These are phyloP conservation scores for Rhombomys opimus DNA, from an alignment of 2,113 vertebrate species.

Conservation along the genomic window DNA sequence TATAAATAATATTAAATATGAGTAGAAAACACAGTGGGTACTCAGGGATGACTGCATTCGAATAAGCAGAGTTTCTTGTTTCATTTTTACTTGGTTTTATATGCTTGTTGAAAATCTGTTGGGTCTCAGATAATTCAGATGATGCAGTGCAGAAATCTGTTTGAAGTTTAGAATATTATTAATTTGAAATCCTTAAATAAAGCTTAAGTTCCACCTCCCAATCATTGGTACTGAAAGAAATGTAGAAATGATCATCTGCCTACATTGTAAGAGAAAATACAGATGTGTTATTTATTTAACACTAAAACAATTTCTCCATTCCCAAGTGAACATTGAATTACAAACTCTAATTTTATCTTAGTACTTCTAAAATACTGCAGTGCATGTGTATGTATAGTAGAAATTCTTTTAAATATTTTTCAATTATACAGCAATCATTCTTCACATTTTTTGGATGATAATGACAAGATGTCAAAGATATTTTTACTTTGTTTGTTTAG, in stretches of 20 bases:
- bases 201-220: neutral
- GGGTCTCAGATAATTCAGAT: neutral
- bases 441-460: neutral
- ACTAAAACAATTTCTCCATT: constrained; percentile 39
- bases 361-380: neutral
- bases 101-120: neutral
- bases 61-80: neutral
- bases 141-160: neutral
- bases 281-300: neutral
- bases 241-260: neutral
- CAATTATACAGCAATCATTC: neutral
- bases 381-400: neutral
- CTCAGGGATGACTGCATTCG: neutral
- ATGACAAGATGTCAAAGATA: neutral
- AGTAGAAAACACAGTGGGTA: neutral
- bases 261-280: neutral
- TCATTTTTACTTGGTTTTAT: constrained; percentile 8
- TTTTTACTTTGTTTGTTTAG: neutral
- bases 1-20: neutral
- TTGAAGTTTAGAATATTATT: constrained; percentile 6
- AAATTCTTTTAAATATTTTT: constrained; percentile 38
- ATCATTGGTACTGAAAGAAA: neutral
- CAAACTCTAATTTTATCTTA: constrained; percentile 58
- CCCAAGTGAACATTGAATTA: constrained; percentile 39
- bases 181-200: neutral